These are phyloP conservation scores for Macroramphosus scolopax DNA, from an alignment of 2,797 vertebrate species.

Conservation along the genomic window DNA sequence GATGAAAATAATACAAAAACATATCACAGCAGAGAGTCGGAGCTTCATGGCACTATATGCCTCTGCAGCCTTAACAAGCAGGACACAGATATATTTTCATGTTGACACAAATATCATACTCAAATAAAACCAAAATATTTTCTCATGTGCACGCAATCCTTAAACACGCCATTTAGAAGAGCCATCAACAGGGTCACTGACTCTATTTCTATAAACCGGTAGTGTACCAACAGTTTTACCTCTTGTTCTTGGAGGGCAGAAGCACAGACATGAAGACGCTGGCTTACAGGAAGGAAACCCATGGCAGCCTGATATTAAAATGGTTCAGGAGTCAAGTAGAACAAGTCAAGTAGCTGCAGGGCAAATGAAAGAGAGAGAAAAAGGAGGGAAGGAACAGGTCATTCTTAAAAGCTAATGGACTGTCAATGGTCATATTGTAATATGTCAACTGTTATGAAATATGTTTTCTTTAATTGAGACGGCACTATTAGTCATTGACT, in stretches of 20 bases:
- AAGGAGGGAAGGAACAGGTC: constrained; percentile 59
- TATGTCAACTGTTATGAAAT: constrained; percentile 59
- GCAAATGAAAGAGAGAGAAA: constrained; percentile 59
- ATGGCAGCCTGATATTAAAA: constrained; percentile 73
- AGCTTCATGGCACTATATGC: too few relatives aligned
- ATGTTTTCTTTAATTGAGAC: constrained; percentile 42
- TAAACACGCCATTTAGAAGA: constrained; percentile 20
- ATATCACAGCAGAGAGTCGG: too few relatives aligned
- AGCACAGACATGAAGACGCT: constrained; percentile 58
- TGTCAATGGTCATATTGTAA: constrained; percentile 66
- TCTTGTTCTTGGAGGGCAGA: constrained; percentile 47
- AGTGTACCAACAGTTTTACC: constrained; percentile 36
- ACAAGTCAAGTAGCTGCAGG: constrained; percentile 72
- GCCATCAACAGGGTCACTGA: constrained; percentile 48
- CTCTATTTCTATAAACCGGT: constrained; percentile 40
- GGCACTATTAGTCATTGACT: constrained; percentile 37
- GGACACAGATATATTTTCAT: too few relatives aligned
- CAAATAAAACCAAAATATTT: too few relatives aligned
- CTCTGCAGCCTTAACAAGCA: too few relatives aligned
- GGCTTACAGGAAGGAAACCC: constrained; percentile 68
- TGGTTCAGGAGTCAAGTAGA: constrained; percentile 79
- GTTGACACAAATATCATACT: too few relatives aligned
- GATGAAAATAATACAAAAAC: too few relatives aligned
- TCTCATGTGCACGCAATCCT: too few relatives aligned
- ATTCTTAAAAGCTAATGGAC: constrained; percentile 73